Conservation (phyloP, 1,140 invertebrate genomes). For the Halyomorpha halys region DNA sequence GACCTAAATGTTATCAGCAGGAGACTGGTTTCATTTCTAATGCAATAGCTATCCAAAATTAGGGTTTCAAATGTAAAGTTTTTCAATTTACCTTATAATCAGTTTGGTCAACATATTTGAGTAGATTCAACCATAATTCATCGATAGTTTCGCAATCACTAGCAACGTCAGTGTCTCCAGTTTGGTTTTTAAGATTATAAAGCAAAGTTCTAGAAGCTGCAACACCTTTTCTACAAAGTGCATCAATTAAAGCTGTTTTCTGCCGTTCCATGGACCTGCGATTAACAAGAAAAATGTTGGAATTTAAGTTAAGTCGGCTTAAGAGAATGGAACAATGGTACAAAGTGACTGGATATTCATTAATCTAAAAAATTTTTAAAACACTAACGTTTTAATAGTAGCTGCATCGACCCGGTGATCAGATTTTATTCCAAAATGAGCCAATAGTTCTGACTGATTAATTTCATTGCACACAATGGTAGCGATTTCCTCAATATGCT, state of each 20-base stretch:
- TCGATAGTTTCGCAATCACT: conserved; percentile 45
- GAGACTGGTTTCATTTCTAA: too few relatives aligned
- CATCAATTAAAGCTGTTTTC: conserved; percentile 63
- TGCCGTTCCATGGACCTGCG: conserved; percentile 71
- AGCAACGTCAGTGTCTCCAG: conserved; percentile 20
- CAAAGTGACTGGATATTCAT: not conserved
- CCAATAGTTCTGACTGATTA: conserved; percentile 58
- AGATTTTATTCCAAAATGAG: conserved; percentile 67
- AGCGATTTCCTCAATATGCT: conserved; percentile 47
- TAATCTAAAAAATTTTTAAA: conserved; percentile 7
- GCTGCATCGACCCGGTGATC: conserved; percentile 62
- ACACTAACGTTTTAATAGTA: conserved; percentile 62
- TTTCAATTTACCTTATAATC: conserved; percentile 55
- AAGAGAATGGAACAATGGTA: not conserved
- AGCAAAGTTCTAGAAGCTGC: conserved; percentile 55
- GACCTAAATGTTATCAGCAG: too few relatives aligned
- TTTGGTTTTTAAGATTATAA: conserved; percentile 26
- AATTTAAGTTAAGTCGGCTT: too few relatives aligned
- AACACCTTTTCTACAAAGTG: conserved; percentile 61
- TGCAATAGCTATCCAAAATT: too few relatives aligned
- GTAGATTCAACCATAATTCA: conserved; percentile 54
- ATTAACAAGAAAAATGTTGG: conserved; percentile 25
- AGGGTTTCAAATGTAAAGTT: not conserved
- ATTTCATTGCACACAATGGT: conserved; percentile 57
- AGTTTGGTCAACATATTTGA: conserved; percentile 64